Evolutionary conservation across 1,140 invertebrate species (phyloP).

Genomic region (Cyclina sinensis): DNA sequence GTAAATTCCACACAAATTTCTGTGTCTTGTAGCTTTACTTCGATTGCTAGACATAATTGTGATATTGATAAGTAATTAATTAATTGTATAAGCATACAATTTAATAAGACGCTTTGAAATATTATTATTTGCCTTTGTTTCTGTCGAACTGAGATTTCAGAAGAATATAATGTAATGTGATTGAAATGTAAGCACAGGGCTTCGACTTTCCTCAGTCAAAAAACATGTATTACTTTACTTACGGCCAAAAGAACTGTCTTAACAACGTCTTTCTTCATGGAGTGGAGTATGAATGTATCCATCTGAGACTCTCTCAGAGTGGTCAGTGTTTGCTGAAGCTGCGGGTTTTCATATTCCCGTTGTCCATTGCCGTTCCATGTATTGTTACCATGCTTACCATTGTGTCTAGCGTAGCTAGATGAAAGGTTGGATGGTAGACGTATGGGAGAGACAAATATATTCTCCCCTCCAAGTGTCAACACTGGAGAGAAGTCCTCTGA

Average conservation of each 20-base stretch:
- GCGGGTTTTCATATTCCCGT: slow-evolving; percentile 54
- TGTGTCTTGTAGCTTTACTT: too few relatives aligned
- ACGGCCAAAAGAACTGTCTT: slow-evolving; percentile 80
- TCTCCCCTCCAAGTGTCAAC: slow-evolving; percentile 71
- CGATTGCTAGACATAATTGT: too few relatives aligned
- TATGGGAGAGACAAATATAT: slow-evolving; percentile 80
- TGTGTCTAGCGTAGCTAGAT: slow-evolving; percentile 33
- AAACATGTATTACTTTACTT: slow-evolving; percentile 48
- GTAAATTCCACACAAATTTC: too few relatives aligned
- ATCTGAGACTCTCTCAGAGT: slow-evolving; percentile 77
- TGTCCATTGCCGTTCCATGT: neutral
- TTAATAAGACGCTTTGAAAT: too few relatives aligned
- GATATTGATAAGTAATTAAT: too few relatives aligned
- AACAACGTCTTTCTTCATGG: slow-evolving; percentile 79
- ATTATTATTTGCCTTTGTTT: too few relatives aligned
- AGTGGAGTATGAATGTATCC: slow-evolving; percentile 81
- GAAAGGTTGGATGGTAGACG: slow-evolving; percentile 75
- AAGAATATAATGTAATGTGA: too few relatives aligned
- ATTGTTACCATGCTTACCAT: neutral
- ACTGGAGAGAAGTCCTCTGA: slow-evolving; percentile 83
- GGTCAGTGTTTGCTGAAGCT: slow-evolving; percentile 77
- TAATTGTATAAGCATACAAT: too few relatives aligned
- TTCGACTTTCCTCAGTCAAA: too few relatives aligned
- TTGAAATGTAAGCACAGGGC: too few relatives aligned
- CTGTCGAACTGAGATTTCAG: too few relatives aligned